Evolutionary conservation across 2,797 vertebrate genomes (phyloP).

Genomic region (Cheirogaleus major): DNA sequence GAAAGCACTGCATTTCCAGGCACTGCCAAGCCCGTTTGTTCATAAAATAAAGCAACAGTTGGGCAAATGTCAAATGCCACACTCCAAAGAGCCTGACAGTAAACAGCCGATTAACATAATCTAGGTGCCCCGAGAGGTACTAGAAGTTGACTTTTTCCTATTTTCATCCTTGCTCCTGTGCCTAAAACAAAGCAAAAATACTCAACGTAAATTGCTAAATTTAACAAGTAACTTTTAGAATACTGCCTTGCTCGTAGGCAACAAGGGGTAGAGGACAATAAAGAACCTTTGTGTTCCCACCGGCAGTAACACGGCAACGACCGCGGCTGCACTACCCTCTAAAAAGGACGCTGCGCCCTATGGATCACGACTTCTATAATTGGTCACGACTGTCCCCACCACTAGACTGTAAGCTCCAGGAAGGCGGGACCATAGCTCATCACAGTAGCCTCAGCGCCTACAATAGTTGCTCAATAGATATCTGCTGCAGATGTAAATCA

Average conservation of each 20-base stretch:
- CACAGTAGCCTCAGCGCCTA: neutral
- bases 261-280: neutral
- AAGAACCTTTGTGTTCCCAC: slow-evolving; percentile 38
- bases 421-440: neutral
- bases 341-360: neutral
- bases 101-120: neutral
- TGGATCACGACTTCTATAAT: neutral
- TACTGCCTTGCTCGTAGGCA: neutral
- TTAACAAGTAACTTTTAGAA: slow-evolving; percentile 40
- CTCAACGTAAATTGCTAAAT: neutral
- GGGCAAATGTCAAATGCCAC: slow-evolving; percentile 56
- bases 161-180: neutral
- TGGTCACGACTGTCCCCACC: neutral
- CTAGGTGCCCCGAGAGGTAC: neutral
- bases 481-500: neutral
- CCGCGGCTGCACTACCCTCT: neutral
- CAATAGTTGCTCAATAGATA: neutral
- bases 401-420: neutral
- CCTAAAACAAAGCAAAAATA: neutral
- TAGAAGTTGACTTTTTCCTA: neutral
- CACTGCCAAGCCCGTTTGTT: neutral
- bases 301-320: neutral
- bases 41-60: slow-evolving; percentile 67
- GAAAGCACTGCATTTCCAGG: neutral
- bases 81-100: neutral